A percentile compares a stretch with the other conserved stretches of the same genome.
Evolutionary conservation across 1,140 invertebrate species (phyloP).

Genomic region (Meloidogyne chitwoodi): DNA sequence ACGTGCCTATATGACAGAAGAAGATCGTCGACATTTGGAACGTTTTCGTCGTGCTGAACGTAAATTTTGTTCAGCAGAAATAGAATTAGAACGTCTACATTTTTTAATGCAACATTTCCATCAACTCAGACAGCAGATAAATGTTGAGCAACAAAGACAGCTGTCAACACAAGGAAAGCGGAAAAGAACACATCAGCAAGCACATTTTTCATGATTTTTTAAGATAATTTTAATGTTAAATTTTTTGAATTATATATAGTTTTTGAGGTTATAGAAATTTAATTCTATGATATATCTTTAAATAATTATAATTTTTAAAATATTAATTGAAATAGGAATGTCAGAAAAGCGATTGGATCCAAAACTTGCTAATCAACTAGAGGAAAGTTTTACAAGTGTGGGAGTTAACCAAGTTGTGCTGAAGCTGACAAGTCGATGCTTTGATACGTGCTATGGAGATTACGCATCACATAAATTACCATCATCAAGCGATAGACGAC

Average conservation of each 20-base stretch:
- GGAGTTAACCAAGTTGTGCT: background rate
- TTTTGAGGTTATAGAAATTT: too few relatives aligned
- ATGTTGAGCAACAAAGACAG: conserved; percentile 11
- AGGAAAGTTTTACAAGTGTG: background rate
- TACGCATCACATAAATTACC: background rate
- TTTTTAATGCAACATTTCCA: conserved; percentile 30
- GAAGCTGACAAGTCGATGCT: background rate
- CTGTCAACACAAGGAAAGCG: background rate
- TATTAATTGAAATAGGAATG: too few relatives aligned
- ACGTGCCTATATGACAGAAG: conserved; percentile 25
- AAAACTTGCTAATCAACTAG: background rate
- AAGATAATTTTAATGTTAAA: background rate
- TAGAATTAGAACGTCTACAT: conserved; percentile 26
- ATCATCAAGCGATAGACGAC: background rate
- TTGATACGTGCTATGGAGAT: background rate
- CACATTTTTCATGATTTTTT: background rate
- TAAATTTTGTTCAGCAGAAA: conserved; percentile 22
- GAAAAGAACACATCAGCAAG: background rate
- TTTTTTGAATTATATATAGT: too few relatives aligned
- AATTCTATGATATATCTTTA: background rate
- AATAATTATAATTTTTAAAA: background rate
- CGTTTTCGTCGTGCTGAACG: conserved; percentile 14
- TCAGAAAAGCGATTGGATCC: background rate
- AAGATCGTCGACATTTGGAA: conserved; percentile 17
- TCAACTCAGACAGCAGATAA: background rate